Conservation (phyloP, 2,113 vertebrate species). For the Phalacrocorax aristotelis region DNA sequence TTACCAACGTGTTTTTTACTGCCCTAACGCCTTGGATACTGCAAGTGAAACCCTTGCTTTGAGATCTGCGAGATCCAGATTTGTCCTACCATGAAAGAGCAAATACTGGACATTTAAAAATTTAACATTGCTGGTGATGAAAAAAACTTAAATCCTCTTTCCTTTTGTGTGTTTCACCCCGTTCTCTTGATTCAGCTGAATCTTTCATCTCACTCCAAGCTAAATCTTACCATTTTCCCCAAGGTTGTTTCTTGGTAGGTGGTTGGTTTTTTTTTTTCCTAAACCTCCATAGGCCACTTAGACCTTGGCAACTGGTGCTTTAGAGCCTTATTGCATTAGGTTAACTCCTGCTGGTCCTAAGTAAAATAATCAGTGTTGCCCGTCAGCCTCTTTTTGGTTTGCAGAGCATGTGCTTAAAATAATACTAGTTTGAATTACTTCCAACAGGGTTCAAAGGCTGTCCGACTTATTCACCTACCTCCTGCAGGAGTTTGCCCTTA, state of each 20-base stretch:
- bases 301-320: background rate
- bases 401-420: background rate
- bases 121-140: background rate
- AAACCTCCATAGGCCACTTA: background rate
- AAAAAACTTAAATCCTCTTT: background rate
- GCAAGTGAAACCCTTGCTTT: background rate
- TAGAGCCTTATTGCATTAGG: background rate
- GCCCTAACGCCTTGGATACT: rapidly evolving
- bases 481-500: background rate
- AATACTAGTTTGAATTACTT: background rate
- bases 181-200: background rate
- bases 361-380: background rate
- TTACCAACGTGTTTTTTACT: background rate
- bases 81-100: rapidly evolving
- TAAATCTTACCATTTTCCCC: background rate
- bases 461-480: background rate
- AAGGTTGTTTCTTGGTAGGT: background rate
- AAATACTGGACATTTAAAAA: background rate
- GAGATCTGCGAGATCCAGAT: background rate
- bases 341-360: background rate
- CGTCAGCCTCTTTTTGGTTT: background rate
- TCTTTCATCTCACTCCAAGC: background rate
- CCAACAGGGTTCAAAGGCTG: background rate
- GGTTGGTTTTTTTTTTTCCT: background rate
- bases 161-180: background rate